These are phyloP conservation scores for Drosophila jambulina DNA, from an alignment of 1,140 invertebrate genomes.

Conservation along the genomic window DNA sequence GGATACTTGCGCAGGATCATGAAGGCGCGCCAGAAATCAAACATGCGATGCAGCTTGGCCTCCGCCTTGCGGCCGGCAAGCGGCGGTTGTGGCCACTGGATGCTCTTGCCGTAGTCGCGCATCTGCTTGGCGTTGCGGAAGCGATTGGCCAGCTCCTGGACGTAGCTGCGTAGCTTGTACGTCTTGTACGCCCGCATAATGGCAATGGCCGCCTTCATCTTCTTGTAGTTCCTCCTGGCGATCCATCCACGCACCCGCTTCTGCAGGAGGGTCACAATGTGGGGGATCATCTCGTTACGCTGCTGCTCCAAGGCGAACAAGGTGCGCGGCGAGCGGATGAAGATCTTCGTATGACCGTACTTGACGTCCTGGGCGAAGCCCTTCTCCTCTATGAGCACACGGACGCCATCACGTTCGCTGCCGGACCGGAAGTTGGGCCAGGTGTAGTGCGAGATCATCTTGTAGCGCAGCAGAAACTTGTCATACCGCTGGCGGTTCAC, in stretches of 20 bases:
- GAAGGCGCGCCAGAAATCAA: constrained; percentile 93
- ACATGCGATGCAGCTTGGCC: constrained; percentile 85
- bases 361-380: constrained; percentile 94
- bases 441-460: constrained; percentile 97
- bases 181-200: constrained; percentile 94
- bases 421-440: constrained; percentile 96
- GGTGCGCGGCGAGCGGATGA: constrained; percentile 95
- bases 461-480: constrained; percentile 94
- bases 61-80: constrained; percentile 87
- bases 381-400: constrained; percentile 92
- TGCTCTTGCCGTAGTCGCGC: constrained; percentile 91
- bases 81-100: constrained; percentile 93
- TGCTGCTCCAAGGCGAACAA: constrained; percentile 95
- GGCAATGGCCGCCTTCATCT: constrained; percentile 92
- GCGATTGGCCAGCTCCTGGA: constrained; percentile 88
- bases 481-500: constrained; percentile 96
- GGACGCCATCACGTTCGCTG: constrained; percentile 92
- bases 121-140: constrained; percentile 88
- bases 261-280: constrained; percentile 96
- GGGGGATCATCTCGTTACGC: constrained; percentile 92
- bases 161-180: constrained; percentile 94
- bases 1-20: constrained; percentile 94
- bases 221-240: constrained; percentile 92
- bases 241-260: constrained; percentile 96
- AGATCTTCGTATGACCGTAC: constrained; percentile 97